These are phyloP conservation scores for Orycteropus afer DNA, from an alignment of 2,113 vertebrate genomes.

Conservation along the genomic window DNA sequence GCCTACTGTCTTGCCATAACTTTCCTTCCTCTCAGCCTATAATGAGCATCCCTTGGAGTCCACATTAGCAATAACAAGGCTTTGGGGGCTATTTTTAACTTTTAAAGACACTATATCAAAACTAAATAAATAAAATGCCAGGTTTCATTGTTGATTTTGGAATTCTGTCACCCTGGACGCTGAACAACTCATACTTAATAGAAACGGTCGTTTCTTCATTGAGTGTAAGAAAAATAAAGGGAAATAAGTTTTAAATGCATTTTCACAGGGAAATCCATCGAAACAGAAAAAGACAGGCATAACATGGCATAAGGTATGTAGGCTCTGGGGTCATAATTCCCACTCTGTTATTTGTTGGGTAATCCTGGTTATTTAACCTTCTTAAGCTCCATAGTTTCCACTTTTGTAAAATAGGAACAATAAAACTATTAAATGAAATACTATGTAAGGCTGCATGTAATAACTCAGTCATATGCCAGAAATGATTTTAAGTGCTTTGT, in stretches of 20 bases:
- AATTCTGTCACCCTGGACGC: not conserved
- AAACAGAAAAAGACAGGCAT: not conserved
- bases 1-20: not conserved
- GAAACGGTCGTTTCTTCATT: not conserved
- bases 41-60: not conserved
- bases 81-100: conserved; percentile 8
- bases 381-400: not conserved
- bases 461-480: not conserved
- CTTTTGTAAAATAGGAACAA: not conserved
- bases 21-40: not conserved
- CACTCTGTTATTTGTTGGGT: not conserved
- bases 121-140: not conserved
- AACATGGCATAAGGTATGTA: not conserved
- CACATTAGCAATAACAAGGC: not conserved
- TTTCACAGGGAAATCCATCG: not conserved
- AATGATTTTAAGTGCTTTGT: not conserved
- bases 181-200: not conserved
- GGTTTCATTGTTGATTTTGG: not conserved
- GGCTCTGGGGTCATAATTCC: not conserved
- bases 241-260: not conserved
- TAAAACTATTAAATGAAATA: not conserved
- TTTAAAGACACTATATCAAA: not conserved
- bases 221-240: not conserved
- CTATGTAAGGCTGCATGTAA: not conserved
- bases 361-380: not conserved